These are phyloP conservation scores for Taenioides sp. DNA, from an alignment of 2,797 vertebrate species.

Conservation along the genomic window DNA sequence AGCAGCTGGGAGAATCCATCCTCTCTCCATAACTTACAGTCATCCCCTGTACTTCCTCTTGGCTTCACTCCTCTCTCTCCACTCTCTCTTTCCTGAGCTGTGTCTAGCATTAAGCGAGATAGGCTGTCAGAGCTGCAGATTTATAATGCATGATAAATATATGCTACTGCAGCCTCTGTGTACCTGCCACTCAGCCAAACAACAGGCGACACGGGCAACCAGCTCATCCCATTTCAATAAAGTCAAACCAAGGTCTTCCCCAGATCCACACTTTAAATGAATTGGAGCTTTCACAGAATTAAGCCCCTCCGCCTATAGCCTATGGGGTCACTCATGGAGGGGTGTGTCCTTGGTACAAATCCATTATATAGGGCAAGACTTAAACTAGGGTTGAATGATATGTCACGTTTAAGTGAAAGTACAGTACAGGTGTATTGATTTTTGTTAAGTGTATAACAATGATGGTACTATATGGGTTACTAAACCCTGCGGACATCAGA, in stretches of 20 bases:
- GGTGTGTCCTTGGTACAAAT: slow-evolving; percentile 54
- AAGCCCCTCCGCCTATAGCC: slow-evolving; percentile 32
- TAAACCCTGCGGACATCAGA: too few species aligned
- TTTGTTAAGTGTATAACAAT: too few species aligned
- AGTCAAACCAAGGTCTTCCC: slow-evolving; percentile 74
- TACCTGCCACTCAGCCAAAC: slow-evolving; percentile 64
- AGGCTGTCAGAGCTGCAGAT: slow-evolving; percentile 37
- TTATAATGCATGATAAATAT: slow-evolving; percentile 61
- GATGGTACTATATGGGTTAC: too few species aligned
- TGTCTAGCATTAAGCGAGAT: slow-evolving; percentile 35
- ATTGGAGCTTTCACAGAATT: slow-evolving; percentile 15
- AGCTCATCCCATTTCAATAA: slow-evolving; percentile 73
- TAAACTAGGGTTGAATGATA: not conserved
- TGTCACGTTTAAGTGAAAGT: not conserved
- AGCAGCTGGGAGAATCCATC: too few species aligned
- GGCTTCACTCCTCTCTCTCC: not conserved
- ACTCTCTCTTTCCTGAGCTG: slow-evolving; percentile 10
- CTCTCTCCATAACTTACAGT: not conserved
- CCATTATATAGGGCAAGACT: not conserved
- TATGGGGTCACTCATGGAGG: slow-evolving; percentile 27
- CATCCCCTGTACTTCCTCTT: slow-evolving; percentile 25
- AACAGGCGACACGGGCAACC: slow-evolving; percentile 59
- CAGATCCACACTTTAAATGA: slow-evolving; percentile 45
- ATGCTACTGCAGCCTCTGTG: slow-evolving; percentile 40
- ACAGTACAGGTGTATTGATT: not conserved